These are phyloP conservation scores for Hippocampus mohnikei DNA, from an alignment of 2,113 vertebrate genomes.

Conservation along the genomic window DNA sequence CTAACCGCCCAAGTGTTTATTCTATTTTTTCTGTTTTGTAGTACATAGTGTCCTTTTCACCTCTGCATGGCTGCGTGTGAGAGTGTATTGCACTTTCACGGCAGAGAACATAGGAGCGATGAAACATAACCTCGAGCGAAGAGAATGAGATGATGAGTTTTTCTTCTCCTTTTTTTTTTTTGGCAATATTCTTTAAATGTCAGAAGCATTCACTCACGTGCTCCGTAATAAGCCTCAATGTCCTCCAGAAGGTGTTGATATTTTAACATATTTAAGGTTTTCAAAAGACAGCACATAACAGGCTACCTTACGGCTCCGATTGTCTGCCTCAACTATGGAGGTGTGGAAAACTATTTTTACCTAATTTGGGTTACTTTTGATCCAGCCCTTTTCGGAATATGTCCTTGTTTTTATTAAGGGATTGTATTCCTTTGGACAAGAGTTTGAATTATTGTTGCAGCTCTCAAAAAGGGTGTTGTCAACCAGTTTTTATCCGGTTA, in stretches of 20 bases:
- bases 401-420: too few species aligned
- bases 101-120: slow-evolving; percentile 39
- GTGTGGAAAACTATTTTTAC: too few species aligned
- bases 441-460: too few species aligned
- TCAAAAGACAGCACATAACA: not conserved
- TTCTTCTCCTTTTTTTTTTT: slow-evolving; percentile 1
- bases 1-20: slow-evolving; percentile 45
- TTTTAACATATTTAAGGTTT: not conserved
- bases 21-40: slow-evolving; percentile 29
- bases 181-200: not conserved
- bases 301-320: too few species aligned
- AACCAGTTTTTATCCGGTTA: too few species aligned
- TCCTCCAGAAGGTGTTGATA: slow-evolving; percentile 24
- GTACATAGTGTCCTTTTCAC: slow-evolving; percentile 50
- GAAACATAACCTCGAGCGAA: slow-evolving; percentile 42
- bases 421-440: too few species aligned
- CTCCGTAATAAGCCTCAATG: slow-evolving; percentile 26
- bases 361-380: too few species aligned
- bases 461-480: too few species aligned
- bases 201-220: slow-evolving; percentile 33
- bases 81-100: slow-evolving; percentile 38
- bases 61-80: slow-evolving; percentile 42
- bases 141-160: slow-evolving; percentile 26
- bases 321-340: too few species aligned
- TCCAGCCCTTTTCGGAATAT: too few species aligned